These are phyloP conservation scores for Archivesica marissinica DNA, from an alignment of 1,140 invertebrate genomes.

Conservation along the genomic window DNA sequence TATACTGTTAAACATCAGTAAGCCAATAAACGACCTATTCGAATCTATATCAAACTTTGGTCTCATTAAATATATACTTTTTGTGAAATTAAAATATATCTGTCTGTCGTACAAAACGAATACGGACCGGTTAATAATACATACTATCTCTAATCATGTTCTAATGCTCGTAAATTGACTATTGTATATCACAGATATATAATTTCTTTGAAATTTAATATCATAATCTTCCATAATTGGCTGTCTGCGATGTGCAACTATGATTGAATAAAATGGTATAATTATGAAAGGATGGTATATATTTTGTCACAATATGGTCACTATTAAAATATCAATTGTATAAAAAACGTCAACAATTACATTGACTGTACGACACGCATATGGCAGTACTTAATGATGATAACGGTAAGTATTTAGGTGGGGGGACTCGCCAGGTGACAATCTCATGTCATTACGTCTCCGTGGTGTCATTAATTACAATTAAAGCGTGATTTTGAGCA, in stretches of 20 bases:
- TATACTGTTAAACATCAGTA: too few relatives aligned
- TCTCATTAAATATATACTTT: too few relatives aligned
- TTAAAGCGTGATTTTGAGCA: neutral
- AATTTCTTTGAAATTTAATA: neutral
- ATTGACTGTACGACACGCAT: neutral
- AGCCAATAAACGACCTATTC: too few relatives aligned
- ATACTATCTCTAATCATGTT: too few relatives aligned
- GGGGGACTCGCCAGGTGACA: neutral
- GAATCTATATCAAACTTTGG: too few relatives aligned
- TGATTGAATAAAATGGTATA: neutral
- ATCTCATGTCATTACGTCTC: constrained; percentile 6
- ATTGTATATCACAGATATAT: neutral
- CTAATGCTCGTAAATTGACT: too few relatives aligned
- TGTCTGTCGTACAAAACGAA: too few relatives aligned
- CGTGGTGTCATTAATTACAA: neutral
- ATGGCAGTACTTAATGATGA: constrained; percentile 6
- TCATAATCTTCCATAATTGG: constrained; percentile 2
- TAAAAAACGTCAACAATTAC: neutral
- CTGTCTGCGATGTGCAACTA: neutral
- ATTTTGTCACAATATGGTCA: neutral
- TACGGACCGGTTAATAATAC: too few relatives aligned
- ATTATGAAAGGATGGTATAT: neutral
- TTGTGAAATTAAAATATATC: too few relatives aligned
- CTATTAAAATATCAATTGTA: neutral
- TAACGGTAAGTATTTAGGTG: neutral